phyloP scores from a whole-genome alignment of 2,888 invertebrate species.

The Blastobasis lacticolella region DNA sequence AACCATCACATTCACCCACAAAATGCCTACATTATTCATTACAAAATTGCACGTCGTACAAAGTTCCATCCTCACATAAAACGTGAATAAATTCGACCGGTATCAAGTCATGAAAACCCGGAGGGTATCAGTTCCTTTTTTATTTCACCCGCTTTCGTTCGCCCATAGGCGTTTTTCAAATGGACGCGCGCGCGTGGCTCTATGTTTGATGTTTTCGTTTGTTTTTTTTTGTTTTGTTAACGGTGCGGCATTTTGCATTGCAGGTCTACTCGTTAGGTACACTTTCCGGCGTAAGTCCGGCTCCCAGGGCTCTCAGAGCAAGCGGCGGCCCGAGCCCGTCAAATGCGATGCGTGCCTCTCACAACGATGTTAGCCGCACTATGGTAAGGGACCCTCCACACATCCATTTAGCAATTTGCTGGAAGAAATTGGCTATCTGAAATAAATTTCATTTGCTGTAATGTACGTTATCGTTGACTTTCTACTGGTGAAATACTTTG shows the following conservation, averaged over 20 bases:
- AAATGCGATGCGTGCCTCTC: constrained; percentile 75
- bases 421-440: constrained; percentile 29
- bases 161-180: constrained; percentile 67
- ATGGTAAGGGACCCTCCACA: constrained; percentile 57
- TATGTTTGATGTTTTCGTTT: constrained; percentile 52
- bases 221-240: constrained; percentile 68
- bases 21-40: constrained; percentile 24
- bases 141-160: constrained; percentile 60
- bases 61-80: constrained; percentile 49
- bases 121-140: constrained; percentile 50
- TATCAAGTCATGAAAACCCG: constrained; percentile 57
- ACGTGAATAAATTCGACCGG: constrained; percentile 51
- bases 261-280: constrained; percentile 76
- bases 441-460: background rate
- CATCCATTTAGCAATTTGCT: constrained; percentile 31
- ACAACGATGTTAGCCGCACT: constrained; percentile 71
- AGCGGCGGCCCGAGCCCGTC: constrained; percentile 68
- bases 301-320: constrained; percentile 70
- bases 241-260: constrained; percentile 73
- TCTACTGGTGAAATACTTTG: constrained; percentile 24
- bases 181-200: constrained; percentile 65
- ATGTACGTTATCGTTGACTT: constrained; percentile 18
- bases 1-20: constrained; percentile 35
- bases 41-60: constrained; percentile 35
- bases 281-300: constrained; percentile 75